Evolutionary conservation across 2,797 vertebrate species (phyloP), one percentile per base, ranked within the genome.

Genomic region (Leuciscus waleckii): DNA sequence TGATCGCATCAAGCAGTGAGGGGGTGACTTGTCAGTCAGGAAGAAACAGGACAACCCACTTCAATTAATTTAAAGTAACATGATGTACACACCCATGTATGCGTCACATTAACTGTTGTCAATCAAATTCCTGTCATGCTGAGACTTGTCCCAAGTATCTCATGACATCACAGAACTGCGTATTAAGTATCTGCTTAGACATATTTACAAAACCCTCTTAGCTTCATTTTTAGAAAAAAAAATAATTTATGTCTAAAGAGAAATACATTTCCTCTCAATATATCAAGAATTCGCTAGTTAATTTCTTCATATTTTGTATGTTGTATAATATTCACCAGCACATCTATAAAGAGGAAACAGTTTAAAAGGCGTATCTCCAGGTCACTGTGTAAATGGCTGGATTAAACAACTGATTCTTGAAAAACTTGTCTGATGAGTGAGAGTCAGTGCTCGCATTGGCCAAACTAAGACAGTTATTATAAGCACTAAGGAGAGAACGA

Each of bases 401-500:
- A 83, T 69, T 61, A 75, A 56, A 56, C 26, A 7, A 11, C 54
- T 16, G 21, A 79, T 79, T 54, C 79, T 26, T 11, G 71, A 86
- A 84, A 86, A 81, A 87, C 82, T 46, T 71, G 86, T 80, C 29
- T 23, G 86, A 83, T 80, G 79, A 82, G 79, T 73, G 5, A 63
- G 7, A 58, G 83, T 85, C 51, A 82, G 68, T 21, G 41, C 61
- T 58, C 10, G 7, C 14, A 11, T 39, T n/a, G 51, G 26, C 41
- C 68, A 71, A 56, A 84, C 69, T 23, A 39, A 63, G 21, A 51
- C 51, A 14, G 29, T 41, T 17, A 87, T 89, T 74, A 75, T 17
- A 41, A 68, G 77, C 32, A 65, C 39, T 54, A 68, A n/a, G n/a
- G 58, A 67, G 26, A 54, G 69, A 67, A 75, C 46, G 1, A 74